phyloP scores from a whole-genome alignment of 2,888 invertebrate genomes.

The Acleris sparsana region DNA sequence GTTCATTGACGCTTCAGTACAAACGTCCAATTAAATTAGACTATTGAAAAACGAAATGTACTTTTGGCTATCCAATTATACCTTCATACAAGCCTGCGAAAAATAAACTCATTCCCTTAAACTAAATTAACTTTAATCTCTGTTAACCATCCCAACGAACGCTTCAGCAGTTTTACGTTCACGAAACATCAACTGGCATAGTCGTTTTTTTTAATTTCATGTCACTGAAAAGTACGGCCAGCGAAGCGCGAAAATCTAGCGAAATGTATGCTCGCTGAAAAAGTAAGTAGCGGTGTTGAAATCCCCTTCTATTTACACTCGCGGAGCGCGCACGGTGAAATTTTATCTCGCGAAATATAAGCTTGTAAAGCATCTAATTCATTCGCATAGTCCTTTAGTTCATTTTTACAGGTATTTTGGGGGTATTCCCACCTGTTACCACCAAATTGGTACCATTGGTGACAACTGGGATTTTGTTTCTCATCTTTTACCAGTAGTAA shows the following conservation, averaged over 20 bases:
- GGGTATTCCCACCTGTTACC: too few species aligned
- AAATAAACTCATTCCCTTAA: too few species aligned
- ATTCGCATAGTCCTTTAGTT: too few species aligned
- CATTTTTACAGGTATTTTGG: too few species aligned
- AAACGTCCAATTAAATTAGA: too few species aligned
- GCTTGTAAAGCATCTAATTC: background rate
- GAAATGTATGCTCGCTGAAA: conserved; percentile 1
- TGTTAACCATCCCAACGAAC: conserved; percentile 18
- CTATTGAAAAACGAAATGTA: too few species aligned
- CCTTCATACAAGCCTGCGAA: too few species aligned
- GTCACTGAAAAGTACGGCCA: background rate
- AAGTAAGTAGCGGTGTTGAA: background rate
- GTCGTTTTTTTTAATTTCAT: background rate
- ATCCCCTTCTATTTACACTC: background rate
- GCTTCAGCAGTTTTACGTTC: conserved; percentile 17
- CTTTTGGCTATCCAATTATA: too few species aligned
- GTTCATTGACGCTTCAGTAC: too few species aligned
- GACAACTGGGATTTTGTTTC: too few species aligned
- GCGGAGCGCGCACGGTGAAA: background rate
- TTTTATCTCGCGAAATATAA: conserved; percentile 1
- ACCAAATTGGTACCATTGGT: too few species aligned
- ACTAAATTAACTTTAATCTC: background rate
- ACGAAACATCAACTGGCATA: conserved; percentile 4
- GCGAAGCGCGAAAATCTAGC: conserved; percentile 2
- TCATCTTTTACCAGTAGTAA: too few species aligned